Base-by-base conservation (phyloP, 2,888 invertebrate species). In the Xestoiulus laeticollis region DNA sequence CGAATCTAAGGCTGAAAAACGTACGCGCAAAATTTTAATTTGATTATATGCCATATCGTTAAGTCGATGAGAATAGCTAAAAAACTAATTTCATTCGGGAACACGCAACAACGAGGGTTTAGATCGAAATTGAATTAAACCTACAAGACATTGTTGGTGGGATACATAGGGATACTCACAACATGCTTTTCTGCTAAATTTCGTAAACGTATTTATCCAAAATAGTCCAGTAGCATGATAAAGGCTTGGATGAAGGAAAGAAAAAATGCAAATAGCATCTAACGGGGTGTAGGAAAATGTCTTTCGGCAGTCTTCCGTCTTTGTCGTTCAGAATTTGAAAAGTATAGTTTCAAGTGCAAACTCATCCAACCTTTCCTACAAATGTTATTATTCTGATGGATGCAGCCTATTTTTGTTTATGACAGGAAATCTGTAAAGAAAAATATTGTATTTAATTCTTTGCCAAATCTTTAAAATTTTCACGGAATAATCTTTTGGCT, bases 251-350 rank as follows among this genome's bases (percentile, higher is more conserved):
- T n/a, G 59, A 59, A 59, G 59, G 59, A 59, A 59, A 19, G 59
- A n/a, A 59, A 59, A 59, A 59, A 59, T 59, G 59, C n/a, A 59
- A n/a, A 59, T n/a, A n/a, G 59, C 59, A n/a, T 59, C 59, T 59
- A 59, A 59, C n/a, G 19, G n/a, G 59, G 59, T 16, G 59, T 59
- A 59, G 19, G 59, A 59, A 48, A 48, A 59, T 59, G 59, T 59
- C 59, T n/a, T 59, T n/a, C 59, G 3, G 59, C n/a, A n/a, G n/a
- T n/a, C 59, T 59, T 59, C n/a, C 8, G n/a, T 19, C 59, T n/a
- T 8, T 59, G 59, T 19, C n/a, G n/a, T n/a, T n/a, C n/a, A n/a
- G n/a, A n/a, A n/a, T n/a, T n/a, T n/a, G n/a, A n/a, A n/a, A n/a
- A n/a, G n/a, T n/a, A n/a, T n/a, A n/a, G n/a, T n/a, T n/a, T n/a